A percentile compares a stretch with the other conserved stretches of the same genome.
These are phyloP conservation scores for Phalacrocorax aristotelis DNA, from an alignment of 2,113 vertebrate species.

Conservation along the genomic window DNA sequence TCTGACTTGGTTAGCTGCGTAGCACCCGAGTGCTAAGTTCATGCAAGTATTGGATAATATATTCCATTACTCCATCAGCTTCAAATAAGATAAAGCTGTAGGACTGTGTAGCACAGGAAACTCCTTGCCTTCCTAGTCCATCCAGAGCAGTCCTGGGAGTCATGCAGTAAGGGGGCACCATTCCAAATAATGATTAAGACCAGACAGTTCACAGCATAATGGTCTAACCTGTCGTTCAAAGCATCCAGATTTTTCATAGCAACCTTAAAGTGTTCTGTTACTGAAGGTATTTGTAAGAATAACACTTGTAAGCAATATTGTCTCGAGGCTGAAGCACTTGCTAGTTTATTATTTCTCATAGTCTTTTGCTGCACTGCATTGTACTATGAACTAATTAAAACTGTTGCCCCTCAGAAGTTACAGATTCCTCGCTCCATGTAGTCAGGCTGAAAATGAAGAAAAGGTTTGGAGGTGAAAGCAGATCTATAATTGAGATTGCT, in stretches of 20 bases:
- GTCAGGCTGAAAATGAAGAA: background rate
- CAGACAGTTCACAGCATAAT: background rate
- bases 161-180: background rate
- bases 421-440: background rate
- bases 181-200: background rate
- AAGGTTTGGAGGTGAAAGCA: background rate
- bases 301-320: background rate
- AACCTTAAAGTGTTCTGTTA: background rate
- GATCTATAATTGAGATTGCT: background rate
- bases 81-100: background rate
- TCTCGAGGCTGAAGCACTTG: background rate
- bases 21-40: background rate
- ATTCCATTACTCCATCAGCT: background rate
- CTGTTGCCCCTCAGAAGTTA: background rate
- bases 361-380: background rate
- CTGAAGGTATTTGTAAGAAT: background rate
- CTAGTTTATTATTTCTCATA: background rate
- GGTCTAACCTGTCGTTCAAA: background rate
- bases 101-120: background rate
- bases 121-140: background rate
- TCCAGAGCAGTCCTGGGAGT: background rate
- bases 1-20: background rate
- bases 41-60: background rate
- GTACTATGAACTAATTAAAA: background rate
- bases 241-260: background rate